A percentile compares a stretch with the other conserved stretches of the same genome.
phyloP scores from a whole-genome alignment of 2,888 invertebrate genomes.

The Caradrina kadenii region DNA sequence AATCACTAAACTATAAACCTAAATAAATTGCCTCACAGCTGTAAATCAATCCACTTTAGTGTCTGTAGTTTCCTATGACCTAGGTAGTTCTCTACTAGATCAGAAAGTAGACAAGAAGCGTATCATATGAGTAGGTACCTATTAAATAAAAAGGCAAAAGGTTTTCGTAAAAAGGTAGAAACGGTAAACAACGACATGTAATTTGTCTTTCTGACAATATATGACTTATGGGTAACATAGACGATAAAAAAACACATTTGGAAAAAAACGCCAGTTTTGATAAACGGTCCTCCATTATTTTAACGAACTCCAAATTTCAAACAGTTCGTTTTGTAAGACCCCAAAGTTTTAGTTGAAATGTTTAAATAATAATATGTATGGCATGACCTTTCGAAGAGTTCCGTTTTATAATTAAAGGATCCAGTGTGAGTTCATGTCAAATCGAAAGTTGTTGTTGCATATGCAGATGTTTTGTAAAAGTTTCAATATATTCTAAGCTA shows the following conservation, averaged over 20 bases:
- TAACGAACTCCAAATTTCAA: not conserved
- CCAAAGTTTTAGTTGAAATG: not conserved
- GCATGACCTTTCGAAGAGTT: not conserved
- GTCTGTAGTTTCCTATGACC: not conserved
- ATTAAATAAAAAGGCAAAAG: not conserved
- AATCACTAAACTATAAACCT: no score
- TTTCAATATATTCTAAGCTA: slow-evolving; percentile 55
- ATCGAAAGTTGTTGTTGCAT: slow-evolving; percentile 58
- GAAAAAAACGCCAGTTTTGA: not conserved
- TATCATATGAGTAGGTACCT: not conserved
- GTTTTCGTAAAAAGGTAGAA: not conserved
- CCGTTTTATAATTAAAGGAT: slow-evolving; percentile 25
- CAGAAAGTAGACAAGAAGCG: not conserved
- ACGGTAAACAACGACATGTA: not conserved
- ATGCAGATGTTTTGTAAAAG: slow-evolving; percentile 49
- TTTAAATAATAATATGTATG: not conserved
- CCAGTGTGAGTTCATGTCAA: slow-evolving; percentile 14
- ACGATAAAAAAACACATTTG: not conserved
- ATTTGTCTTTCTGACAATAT: slow-evolving; percentile 8
- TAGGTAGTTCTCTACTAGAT: not conserved
- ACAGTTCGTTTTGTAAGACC: not conserved
- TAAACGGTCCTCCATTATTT: slow-evolving; percentile 15
- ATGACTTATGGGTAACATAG: not conserved
- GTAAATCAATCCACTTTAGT: not conserved
- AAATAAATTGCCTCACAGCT: not conserved